Base-by-base conservation (phyloP, 2,888 invertebrate genomes). In the Drosophila nr. fundita region DNA sequence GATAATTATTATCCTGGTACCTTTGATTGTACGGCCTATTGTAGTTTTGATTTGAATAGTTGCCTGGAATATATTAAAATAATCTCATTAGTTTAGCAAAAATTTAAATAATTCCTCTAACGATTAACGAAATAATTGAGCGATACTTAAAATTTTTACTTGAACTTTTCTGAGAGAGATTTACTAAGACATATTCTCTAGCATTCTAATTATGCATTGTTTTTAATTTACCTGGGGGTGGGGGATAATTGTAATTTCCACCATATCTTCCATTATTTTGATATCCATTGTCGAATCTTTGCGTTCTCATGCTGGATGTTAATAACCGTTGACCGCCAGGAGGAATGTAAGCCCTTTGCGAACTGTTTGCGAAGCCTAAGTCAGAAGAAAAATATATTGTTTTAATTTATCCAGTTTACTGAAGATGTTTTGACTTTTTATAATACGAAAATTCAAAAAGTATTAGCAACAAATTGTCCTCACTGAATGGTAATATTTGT, bases 321-420 rank as follows among this genome's bases (percentile, higher is more conserved):
- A 97, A 87, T 95, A 96, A 96, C 79, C 97, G 94, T 89, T 96
- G 97, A 0, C 97, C 97, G 4, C 96, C 95, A 8, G 92, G 92
- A 66, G 95, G 96, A 73, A 98, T 92, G 32, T 94, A 94, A 18
- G 95, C 97, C 75, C 95, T 92, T 69, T 95, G 95, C 75, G 94
- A 94, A 2, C 95, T 94, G 8, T 94, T 95, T 27, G 94, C 95
- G 94, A 97, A 97, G 3, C 95, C 95, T 95, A 49, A 48, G 82
- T 80, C 53, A 71, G 59, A 73, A 67, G 72, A 71, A 66, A 34
- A 11, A 30, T 24, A 4, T 45, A 36, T 21, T 24, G 34, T 54
- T 54, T 13, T 15, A 24, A 21, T 21, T 13, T 32, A 32, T 32
- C 3, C 32, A 11, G 11, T n/a, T 42, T 42, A n/a, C n/a, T 40